Evolutionary conservation across 2,797 vertebrate genomes (phyloP), one percentile per base, ranked within the genome.

Genomic region (Scarus forsteni): DNA sequence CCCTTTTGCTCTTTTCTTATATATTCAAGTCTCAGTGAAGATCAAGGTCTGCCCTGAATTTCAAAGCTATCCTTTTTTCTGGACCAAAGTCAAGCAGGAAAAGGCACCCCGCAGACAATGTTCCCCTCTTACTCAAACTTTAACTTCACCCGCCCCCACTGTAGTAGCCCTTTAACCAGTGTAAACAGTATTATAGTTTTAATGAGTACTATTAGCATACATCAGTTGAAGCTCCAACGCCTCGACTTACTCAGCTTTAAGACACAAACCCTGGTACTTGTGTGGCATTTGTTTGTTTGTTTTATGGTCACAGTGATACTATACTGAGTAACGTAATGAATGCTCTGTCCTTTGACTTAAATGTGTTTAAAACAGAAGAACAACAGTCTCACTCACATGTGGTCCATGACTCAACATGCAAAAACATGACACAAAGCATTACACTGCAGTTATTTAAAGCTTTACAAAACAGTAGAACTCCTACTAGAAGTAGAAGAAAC

Each of bases 1-100:
- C 60, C 7, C 66, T 50, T 49, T 66, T 75, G 19, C 68, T 61
- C 73, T 60, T 69, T 58, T 55, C 55, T 36, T 27, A 78, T 74
- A 82, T 70, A 75, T 76, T 75, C 53, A 65, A 79, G 63, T 38
- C 19, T 67, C 53, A 66, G 45, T 42, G 55, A 46, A 77, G 74
- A 88, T 88, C 79, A 90, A 87, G 75, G 82, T 73, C 60, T 46
- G 67, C 46, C 14, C 19, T 34, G 46, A 12, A 70, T 83, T 82
- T 88, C 83, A 84, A 77, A 84, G 77, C 64, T 10, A 19, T 71
- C 11, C 52, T 46, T 34, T 62, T 35, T 53, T 36, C 27, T 27
- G 6, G 10, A 53, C 6, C 9, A 69, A 56, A 53, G 14, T 11
- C 48, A 18, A 50, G 10, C 39, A 74, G 55, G 2, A 46, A 58